These are phyloP conservation scores for Ennomos erosarius DNA, from an alignment of 2,888 invertebrate species.

Conservation along the genomic window DNA sequence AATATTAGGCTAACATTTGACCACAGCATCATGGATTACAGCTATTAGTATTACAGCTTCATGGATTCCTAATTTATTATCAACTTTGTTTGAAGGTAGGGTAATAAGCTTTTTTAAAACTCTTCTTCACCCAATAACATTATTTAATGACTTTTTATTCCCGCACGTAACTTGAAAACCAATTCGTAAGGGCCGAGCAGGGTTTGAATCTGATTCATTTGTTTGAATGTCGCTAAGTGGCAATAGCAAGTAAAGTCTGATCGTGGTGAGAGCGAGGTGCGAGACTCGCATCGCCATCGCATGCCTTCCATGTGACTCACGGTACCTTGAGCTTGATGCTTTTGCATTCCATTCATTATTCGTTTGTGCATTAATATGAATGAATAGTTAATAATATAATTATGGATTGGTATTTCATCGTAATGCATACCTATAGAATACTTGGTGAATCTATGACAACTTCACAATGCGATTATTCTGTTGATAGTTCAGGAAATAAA, in stretches of 20 bases:
- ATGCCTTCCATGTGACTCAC: constrained; percentile 76
- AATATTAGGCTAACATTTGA: too few species aligned
- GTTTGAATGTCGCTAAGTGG: constrained; percentile 3
- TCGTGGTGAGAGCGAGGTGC: constrained; percentile 46
- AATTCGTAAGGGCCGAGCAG: too few species aligned
- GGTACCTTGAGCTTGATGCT: constrained; percentile 63
- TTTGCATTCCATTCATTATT: constrained; percentile 69
- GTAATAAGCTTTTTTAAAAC: too few species aligned
- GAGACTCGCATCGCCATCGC: constrained; percentile 52
- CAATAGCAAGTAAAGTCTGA: constrained; percentile 3
- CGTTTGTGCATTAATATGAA: constrained; percentile 45
- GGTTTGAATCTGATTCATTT: too few species aligned
- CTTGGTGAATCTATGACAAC: background rate
- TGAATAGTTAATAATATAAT: constrained; percentile 17
- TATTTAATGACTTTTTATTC: too few species aligned
- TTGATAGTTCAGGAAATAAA: too few species aligned
- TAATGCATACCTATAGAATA: background rate
- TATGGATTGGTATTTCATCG: constrained; percentile 29
- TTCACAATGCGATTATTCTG: background rate
- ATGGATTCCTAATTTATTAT: too few species aligned
- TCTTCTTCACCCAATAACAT: too few species aligned
- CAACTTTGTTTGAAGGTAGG: too few species aligned
- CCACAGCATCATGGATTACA: too few species aligned
- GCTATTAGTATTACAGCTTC: too few species aligned
- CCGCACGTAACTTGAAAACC: too few species aligned